These are phyloP conservation scores for Xenentodon cancila DNA, from an alignment of 2,797 vertebrate genomes.

Conservation along the genomic window DNA sequence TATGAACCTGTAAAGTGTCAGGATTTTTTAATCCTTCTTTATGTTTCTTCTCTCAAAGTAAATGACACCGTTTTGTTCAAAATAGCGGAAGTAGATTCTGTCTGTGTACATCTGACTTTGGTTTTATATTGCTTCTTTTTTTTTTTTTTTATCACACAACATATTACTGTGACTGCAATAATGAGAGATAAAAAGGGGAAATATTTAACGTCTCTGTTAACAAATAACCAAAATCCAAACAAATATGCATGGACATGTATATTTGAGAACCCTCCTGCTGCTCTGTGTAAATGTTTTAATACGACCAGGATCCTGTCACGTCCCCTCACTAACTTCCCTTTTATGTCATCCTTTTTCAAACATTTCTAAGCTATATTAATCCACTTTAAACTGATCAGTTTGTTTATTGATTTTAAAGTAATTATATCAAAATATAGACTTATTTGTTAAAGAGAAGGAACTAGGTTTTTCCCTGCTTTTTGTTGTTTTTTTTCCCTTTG, in stretches of 20 bases:
- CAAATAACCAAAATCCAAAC: constrained; percentile 55
- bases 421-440: too few relatives aligned
- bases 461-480: neutral
- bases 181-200: constrained; percentile 7
- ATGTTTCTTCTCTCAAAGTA: constrained; percentile 13
- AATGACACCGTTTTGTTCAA: constrained; percentile 15
- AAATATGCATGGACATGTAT: constrained; percentile 75
- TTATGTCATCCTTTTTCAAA: constrained; percentile 22
- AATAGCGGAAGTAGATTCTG: neutral
- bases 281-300: constrained; percentile 31
- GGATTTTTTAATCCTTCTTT: neutral
- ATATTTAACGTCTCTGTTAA: constrained; percentile 27
- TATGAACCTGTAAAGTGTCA: neutral
- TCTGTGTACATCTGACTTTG: too few relatives aligned
- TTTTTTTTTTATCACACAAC: constrained; percentile 34
- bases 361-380: neutral
- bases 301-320: constrained; percentile 13
- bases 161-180: constrained; percentile 19
- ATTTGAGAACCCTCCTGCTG: constrained; percentile 55
- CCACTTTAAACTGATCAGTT: neutral
- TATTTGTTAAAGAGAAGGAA: too few relatives aligned
- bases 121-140: neutral
- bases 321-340: constrained; percentile 19
- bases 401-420: too few relatives aligned
- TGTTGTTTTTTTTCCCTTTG: neutral